These are phyloP conservation scores for Poecilobothrus nobilitatus DNA, from an alignment of 2,888 invertebrate species.

Conservation along the genomic window DNA sequence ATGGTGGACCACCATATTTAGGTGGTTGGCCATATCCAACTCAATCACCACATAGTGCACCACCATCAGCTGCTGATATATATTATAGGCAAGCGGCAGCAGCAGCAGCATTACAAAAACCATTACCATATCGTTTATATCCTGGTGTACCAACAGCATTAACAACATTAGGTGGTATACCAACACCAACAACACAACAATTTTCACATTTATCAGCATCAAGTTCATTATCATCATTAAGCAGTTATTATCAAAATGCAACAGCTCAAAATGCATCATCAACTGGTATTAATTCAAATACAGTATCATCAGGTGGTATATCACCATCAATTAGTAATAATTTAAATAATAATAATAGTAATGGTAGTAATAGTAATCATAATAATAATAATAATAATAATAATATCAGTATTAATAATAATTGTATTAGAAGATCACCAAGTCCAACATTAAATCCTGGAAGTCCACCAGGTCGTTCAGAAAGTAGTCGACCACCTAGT, in stretches of 20 bases:
- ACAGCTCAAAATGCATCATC: conserved; percentile 24
- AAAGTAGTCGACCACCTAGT: conserved; percentile 41
- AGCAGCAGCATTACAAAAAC: conserved; percentile 75
- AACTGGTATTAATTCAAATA: neutral
- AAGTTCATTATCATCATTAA: conserved; percentile 51
- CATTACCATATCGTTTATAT: conserved; percentile 62
- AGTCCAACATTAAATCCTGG: conserved; percentile 44
- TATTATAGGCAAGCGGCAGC: conserved; percentile 77
- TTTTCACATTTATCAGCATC: conserved; percentile 52
- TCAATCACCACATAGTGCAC: conserved; percentile 53
- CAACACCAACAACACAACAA: conserved; percentile 40
- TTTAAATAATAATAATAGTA: conserved; percentile 16
- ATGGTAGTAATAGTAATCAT: neutral
- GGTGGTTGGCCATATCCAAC: conserved; percentile 54
- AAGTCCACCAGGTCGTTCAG: conserved; percentile 43
- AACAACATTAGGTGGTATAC: conserved; percentile 35
- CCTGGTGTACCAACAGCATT: conserved; percentile 41
- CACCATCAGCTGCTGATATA: conserved; percentile 64
- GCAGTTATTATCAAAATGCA: conserved; percentile 49
- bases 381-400: conserved; percentile 1
- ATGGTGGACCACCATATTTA: conserved; percentile 64
- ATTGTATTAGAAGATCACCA: conserved; percentile 29
- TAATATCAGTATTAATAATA: conserved; percentile 24
- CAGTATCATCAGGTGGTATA: conserved; percentile 14
- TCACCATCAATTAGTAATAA: conserved; percentile 20